Base-by-base conservation (phyloP, 2,888 invertebrate species). In the Drosophila paramelanica region DNA sequence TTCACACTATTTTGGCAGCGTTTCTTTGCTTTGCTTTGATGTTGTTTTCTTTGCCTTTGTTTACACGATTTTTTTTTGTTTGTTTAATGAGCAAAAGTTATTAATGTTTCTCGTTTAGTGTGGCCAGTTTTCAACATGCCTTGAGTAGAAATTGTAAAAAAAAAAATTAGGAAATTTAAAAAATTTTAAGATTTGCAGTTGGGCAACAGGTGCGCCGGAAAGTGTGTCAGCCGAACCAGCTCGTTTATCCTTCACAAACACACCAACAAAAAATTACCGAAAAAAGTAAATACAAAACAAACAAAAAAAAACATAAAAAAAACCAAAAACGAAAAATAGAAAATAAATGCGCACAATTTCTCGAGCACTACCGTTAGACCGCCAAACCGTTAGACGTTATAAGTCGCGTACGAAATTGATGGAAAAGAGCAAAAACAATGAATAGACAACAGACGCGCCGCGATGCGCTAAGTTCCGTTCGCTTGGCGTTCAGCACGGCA, bases 381-480 rank as follows among this genome's bases (percentile, higher is more conserved):
- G 53, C 45, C 62, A 62, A 23, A 56, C 49, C 50, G 64, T 61
- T 64, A 64, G 43, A 38, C 60, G 50, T 36, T 36, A 46, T n/a
- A 36, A 58, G 42, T 58, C 20, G 52, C 67, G 47, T 53, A 49
- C 42, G 64, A 64, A 73, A 47, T 13, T 43, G 11, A 47, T 52
- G 42, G 13, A 36, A 50, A 58, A 50, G 62, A 61, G 57, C 52
- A 59, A 52, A 36, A 61, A 51, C 17, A 52, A 56, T 6, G 1
- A 38, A 17, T 14, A 11, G 42, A 55, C 14, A 52, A 52, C 41
- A 70, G 42, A 42, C 61, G 73, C 70, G 64, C 73, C 69, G 43
- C 75, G 58, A 66, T 67, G 74, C 74, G 71, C 74, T 59, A 45
- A 67, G 71, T 56, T 74, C 83, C 84, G 84, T 73, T 75, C 79